Percentiles rank a stretch among this genome's conserved stretches.
Evolutionary conservation across 2,888 invertebrate species (phyloP).

Genomic region (Hirudinaria manillensis): DNA sequence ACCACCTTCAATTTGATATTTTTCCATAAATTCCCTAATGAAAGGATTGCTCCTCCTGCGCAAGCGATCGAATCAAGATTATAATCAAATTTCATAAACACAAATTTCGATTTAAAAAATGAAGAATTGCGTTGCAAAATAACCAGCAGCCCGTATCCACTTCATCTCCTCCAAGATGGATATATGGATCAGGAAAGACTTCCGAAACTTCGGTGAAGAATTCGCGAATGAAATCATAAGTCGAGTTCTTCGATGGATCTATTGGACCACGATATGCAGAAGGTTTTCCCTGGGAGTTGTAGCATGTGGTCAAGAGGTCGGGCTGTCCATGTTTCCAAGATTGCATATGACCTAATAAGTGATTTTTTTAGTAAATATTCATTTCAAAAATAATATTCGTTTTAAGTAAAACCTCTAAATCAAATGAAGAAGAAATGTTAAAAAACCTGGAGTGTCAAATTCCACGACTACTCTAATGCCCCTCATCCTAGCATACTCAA

Average conservation of each 20-base stretch:
- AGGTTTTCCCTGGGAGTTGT: too few species aligned
- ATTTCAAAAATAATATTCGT: too few species aligned
- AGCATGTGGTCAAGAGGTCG: slow-evolving; percentile 50
- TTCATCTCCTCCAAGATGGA: slow-evolving; percentile 52
- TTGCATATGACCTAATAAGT: slow-evolving; percentile 49
- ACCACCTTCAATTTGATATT: slow-evolving; percentile 57
- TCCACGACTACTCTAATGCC: too few species aligned
- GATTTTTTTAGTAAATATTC: too few species aligned
- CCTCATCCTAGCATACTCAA: slow-evolving; percentile 69
- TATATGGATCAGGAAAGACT: slow-evolving; percentile 47
- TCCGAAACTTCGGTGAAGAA: slow-evolving; percentile 46
- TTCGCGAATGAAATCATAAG: slow-evolving; percentile 43
- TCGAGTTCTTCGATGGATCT: too few species aligned
- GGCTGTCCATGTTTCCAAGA: slow-evolving; percentile 52
- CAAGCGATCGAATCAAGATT: slow-evolving; percentile 62
- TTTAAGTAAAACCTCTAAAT: too few species aligned
- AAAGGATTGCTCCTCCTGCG: slow-evolving; percentile 47
- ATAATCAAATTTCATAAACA: slow-evolving; percentile 50
- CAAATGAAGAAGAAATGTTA: too few species aligned
- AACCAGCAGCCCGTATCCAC: slow-evolving; percentile 47
- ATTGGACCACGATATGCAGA: too few species aligned
- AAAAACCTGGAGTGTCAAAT: slow-evolving; percentile 81
- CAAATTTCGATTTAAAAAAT: slow-evolving; percentile 84
- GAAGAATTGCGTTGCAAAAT: not conserved
- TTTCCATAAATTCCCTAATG: slow-evolving; percentile 45